Percentiles rank a stretch among this genome's conserved stretches.
phyloP scores from a whole-genome alignment of 2,113 vertebrate species.

The Pipa parva region DNA sequence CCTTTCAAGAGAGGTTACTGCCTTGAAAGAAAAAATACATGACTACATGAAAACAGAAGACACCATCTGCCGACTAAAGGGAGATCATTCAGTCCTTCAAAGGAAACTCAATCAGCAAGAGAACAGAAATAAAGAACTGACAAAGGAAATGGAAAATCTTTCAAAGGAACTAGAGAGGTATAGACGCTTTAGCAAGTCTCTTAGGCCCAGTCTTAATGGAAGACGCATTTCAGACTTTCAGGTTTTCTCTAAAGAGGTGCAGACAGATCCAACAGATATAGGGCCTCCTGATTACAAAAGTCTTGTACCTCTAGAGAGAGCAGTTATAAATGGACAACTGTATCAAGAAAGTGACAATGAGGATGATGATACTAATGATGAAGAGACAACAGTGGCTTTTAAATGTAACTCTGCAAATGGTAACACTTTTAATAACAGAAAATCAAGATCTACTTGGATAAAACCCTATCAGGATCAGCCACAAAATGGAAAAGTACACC shows the following conservation, averaged over 20 bases:
- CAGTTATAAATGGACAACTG: slow-evolving; percentile 81
- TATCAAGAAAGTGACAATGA: slow-evolving; percentile 73
- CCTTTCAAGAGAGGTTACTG: slow-evolving; percentile 83
- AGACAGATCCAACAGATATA: slow-evolving; percentile 79
- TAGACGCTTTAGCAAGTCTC: slow-evolving; percentile 83
- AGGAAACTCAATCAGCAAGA: slow-evolving; percentile 90
- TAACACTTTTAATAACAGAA: slow-evolving; percentile 77
- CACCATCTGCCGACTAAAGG: slow-evolving; percentile 79
- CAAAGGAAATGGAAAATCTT: slow-evolving; percentile 88
- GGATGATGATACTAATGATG: slow-evolving; percentile 69
- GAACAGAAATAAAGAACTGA: slow-evolving; percentile 86
- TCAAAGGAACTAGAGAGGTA: slow-evolving; percentile 88
- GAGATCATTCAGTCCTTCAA: slow-evolving; percentile 80
- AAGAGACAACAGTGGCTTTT: slow-evolving; percentile 61
- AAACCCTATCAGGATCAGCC: slow-evolving; percentile 73
- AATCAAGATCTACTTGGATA: slow-evolving; percentile 76
- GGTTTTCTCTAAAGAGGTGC: slow-evolving; percentile 86
- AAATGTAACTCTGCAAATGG: slow-evolving; percentile 67
- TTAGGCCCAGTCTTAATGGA: slow-evolving; percentile 80
- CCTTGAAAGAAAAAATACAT: slow-evolving; percentile 92
- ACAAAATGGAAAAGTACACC: slow-evolving; percentile 75
- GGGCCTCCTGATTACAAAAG: slow-evolving; percentile 75
- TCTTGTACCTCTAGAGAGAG: slow-evolving; percentile 70
- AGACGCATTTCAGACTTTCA: slow-evolving; percentile 88
- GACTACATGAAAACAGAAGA: slow-evolving; percentile 89